phyloP scores from a whole-genome alignment of 2,888 invertebrate species.

The Digitonthophagus gazella region DNA sequence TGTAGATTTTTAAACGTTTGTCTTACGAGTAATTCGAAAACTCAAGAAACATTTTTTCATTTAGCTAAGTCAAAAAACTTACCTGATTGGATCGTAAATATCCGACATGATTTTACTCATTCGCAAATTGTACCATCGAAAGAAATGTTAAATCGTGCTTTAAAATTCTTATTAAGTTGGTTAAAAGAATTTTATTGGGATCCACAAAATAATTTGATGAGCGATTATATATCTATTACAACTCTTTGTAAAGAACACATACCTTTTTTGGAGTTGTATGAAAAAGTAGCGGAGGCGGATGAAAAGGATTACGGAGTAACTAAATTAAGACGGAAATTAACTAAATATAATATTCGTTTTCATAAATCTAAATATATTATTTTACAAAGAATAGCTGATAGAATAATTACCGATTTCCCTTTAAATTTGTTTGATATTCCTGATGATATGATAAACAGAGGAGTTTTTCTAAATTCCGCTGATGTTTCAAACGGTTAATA shows the following conservation, averaged over 20 bases:
- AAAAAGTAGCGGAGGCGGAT: not conserved
- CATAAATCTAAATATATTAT: not conserved
- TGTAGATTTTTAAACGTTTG: constrained; percentile 49
- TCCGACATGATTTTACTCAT: constrained; percentile 78
- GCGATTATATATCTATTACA: constrained; percentile 47
- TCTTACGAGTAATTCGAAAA: constrained; percentile 39
- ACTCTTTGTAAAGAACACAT: not conserved
- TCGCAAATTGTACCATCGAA: constrained; percentile 65
- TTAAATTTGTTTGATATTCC: not conserved
- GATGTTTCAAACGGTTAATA: not conserved
- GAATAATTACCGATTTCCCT: not conserved
- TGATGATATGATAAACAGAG: constrained; percentile 30
- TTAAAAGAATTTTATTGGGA: constrained; percentile 67
- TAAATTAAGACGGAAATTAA: not conserved
- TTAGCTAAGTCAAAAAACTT: constrained; percentile 66
- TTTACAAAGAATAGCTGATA: not conserved
- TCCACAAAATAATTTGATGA: constrained; percentile 54
- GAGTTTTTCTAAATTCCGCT: constrained; percentile 16
- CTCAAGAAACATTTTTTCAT: constrained; percentile 51
- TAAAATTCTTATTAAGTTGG: constrained; percentile 66
- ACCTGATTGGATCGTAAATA: constrained; percentile 76
- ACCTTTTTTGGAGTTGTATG: not conserved
- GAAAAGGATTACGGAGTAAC: not conserved
- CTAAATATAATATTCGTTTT: not conserved
- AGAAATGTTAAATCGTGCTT: constrained; percentile 61